A percentile compares a stretch with the other conserved stretches of the same genome.
These are phyloP conservation scores for Platorchestia sp. DNA, from an alignment of 1,140 invertebrate genomes.

Conservation along the genomic window DNA sequence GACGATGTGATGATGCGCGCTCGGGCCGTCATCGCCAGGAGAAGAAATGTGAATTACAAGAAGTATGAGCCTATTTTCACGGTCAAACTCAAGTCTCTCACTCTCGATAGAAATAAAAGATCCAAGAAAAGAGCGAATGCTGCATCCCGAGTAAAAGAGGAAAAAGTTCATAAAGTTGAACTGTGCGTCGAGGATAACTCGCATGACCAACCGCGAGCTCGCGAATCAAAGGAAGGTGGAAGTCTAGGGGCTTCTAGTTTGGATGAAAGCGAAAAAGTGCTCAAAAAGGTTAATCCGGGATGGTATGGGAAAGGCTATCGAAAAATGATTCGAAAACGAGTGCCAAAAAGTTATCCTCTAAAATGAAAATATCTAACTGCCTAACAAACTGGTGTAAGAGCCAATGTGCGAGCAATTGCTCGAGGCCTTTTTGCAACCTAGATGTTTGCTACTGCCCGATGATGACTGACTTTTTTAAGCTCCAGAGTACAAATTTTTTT, in stretches of 20 bases:
- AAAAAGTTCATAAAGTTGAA: not conserved
- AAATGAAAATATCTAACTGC: not conserved
- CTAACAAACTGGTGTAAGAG: no score
- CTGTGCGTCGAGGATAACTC: not conserved
- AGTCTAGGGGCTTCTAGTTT: not conserved
- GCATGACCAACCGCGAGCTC: not conserved
- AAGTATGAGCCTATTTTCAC: slow-evolving; percentile 54
- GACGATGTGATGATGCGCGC: slow-evolving; percentile 41
- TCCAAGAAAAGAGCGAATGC: not conserved
- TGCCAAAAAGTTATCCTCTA: slow-evolving; percentile 47
- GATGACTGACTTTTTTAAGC: not conserved
- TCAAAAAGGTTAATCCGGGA: slow-evolving; percentile 38
- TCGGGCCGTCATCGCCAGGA: not conserved
- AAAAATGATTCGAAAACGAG: slow-evolving; percentile 36
- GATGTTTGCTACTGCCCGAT: not conserved
- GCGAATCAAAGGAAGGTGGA: not conserved
- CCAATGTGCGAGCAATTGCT: not conserved
- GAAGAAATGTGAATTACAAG: slow-evolving; percentile 52
- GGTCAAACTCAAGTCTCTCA: not conserved
- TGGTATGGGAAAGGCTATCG: slow-evolving; percentile 45
- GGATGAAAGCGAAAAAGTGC: slow-evolving; percentile 1
- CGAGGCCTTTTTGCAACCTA: not conserved
- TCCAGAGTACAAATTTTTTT: slow-evolving; percentile 1
- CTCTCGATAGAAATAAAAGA: slow-evolving; percentile 49
- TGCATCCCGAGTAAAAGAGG: not conserved